These are phyloP conservation scores for Lasioglossum morio DNA, from an alignment of 2,888 invertebrate genomes.

Conservation along the genomic window DNA sequence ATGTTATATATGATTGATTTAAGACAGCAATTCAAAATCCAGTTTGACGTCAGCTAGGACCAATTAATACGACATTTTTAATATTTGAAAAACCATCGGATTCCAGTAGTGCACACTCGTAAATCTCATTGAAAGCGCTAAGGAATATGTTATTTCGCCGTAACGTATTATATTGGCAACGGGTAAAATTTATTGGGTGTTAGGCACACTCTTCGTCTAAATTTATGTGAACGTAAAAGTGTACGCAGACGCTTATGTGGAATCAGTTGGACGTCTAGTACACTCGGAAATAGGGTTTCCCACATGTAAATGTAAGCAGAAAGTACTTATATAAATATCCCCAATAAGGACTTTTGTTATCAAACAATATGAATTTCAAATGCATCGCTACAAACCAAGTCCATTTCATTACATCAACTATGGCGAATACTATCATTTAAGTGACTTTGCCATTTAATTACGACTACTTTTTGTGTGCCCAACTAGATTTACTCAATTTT, in stretches of 20 bases:
- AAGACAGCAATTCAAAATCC: neutral
- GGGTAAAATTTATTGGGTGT: neutral
- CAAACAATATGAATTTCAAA: neutral
- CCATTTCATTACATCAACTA: neutral
- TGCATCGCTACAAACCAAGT: neutral
- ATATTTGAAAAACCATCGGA: neutral
- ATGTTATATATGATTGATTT: no score
- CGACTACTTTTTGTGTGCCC: neutral
- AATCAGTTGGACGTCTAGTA: neutral
- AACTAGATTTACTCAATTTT: no score
- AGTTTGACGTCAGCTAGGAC: neutral
- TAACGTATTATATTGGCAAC: neutral
- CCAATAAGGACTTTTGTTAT: neutral
- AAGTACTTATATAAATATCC: neutral
- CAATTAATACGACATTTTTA: neutral
- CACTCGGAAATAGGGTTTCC: neutral
- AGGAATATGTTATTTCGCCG: slow-evolving; percentile 2
- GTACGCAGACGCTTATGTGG: neutral
- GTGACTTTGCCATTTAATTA: no score
- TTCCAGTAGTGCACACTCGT: neutral
- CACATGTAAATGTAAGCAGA: neutral
- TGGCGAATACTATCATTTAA: neutral
- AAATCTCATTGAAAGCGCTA: neutral
- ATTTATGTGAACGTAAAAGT: neutral
- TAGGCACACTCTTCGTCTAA: neutral